phyloP scores from a whole-genome alignment of 2,113 vertebrate genomes.

The Circaetus gallicus region DNA sequence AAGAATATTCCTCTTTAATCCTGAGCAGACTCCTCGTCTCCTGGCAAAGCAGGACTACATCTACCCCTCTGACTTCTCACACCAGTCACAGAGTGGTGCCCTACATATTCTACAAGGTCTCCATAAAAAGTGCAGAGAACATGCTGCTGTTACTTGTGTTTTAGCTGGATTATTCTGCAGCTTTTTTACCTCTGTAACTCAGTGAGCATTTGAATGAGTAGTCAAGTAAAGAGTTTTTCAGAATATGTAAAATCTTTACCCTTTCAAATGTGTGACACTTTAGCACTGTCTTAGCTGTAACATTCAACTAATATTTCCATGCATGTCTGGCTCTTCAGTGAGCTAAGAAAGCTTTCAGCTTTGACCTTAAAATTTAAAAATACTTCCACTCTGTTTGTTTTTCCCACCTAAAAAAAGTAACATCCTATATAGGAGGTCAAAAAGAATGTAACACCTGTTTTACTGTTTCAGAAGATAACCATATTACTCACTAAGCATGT shows the following conservation, averaged over 20 bases:
- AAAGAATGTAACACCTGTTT: neutral
- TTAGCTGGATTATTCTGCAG: neutral
- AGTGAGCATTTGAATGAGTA: neutral
- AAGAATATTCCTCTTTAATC: neutral
- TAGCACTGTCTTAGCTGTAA: neutral
- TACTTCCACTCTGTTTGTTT: neutral
- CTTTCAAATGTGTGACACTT: neutral
- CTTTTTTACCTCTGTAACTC: neutral
- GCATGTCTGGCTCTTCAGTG: neutral
- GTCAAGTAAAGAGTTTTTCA: neutral
- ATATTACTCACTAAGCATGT: rapidly evolving
- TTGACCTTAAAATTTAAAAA: neutral
- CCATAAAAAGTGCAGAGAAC: neutral
- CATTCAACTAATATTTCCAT: neutral
- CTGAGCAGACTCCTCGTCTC: neutral
- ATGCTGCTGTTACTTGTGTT: neutral
- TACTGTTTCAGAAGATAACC: neutral
- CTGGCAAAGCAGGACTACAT: neutral
- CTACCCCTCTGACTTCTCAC: neutral
- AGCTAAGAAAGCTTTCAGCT: neutral
- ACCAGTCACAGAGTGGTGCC: neutral
- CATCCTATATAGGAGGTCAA: neutral
- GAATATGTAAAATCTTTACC: neutral
- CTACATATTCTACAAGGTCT: neutral
- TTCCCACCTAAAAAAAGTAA: neutral